Evolutionary conservation across 2,888 invertebrate genomes (phyloP), one percentile per base, ranked within the genome.

Genomic region (Iphiclides podalirius): DNA sequence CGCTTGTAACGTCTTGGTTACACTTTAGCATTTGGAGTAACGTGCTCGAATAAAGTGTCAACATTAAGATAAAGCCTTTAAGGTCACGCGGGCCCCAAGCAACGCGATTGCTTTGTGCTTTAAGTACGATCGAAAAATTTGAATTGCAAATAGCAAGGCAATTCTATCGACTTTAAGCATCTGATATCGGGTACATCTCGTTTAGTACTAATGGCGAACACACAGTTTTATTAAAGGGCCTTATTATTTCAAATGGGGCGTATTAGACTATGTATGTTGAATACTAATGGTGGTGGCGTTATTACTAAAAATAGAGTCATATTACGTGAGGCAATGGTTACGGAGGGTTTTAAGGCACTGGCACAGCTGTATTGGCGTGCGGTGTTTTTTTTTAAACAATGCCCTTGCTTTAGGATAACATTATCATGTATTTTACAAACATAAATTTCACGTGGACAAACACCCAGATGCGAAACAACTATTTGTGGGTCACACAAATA

Each of bases 41-140:
- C 75, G 77, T 73, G 70, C 63, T 64, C 66, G 71, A 74, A 75
- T 72, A 73, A 73, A 74, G 78, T 77, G 79, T 74, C 70, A 75
- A 76, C 74, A 75, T 77, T 72, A 72, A 80, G 78, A 82, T 83
- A 79, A 72, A 60, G 52, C 45, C 58, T 67, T 68, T 66, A 66
- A 61, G 62, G 61, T 63, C 61, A 52, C 57, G 37, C 53, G 62
- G 58, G 59, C 49, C 50, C 44, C 52, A 36, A 8, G 31, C 31
- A 31, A 31, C 53, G 37, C 34, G 58, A 56, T 52, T 46, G 41
- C 50, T 42, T 15, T 43, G 53, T 33, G 31, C 52, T 59, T 54
- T 55, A 59, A 46, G 54, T 51, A 52, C 38, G 35, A 16, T 54
- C 50, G 55, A 36, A 54, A 48, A 57, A 58, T 57, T 47, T 57